These are phyloP conservation scores for Boleophthalmus pectinirostris DNA, from an alignment of 2,113 vertebrate species.

Conservation along the genomic window DNA sequence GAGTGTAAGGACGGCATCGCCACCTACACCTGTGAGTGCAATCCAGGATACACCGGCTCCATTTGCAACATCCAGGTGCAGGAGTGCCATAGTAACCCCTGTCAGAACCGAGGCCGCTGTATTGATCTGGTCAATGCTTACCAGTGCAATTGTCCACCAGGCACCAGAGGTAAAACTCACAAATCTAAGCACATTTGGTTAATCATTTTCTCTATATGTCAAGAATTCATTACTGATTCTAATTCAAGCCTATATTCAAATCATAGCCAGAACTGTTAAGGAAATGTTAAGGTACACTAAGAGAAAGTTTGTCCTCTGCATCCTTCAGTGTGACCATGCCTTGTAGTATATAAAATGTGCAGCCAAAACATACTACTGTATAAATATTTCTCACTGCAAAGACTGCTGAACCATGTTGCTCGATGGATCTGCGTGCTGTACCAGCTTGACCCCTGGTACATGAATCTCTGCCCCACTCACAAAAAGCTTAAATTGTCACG, in stretches of 20 bases:
- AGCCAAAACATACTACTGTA: not conserved
- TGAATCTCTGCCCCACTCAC: conserved; percentile 25
- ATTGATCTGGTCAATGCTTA: conserved; percentile 90
- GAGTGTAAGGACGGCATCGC: conserved; percentile 90
- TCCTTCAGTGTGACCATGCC: conserved; percentile 3
- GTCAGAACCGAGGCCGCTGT: conserved; percentile 89
- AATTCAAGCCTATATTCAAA: too few relatives aligned
- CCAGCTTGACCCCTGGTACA: conserved; percentile 32
- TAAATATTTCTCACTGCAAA: conserved; percentile 8
- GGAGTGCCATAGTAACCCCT: conserved; percentile 90
- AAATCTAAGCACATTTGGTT: not conserved
- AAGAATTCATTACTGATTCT: not conserved
- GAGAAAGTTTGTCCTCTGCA: too few relatives aligned
- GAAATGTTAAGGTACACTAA: too few relatives aligned
- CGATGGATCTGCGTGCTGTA: conserved; percentile 22
- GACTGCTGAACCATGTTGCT: conserved; percentile 7
- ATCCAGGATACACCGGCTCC: conserved; percentile 86
- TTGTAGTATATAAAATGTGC: conserved; percentile 4
- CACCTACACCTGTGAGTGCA: conserved; percentile 86
- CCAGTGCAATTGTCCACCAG: conserved; percentile 86
- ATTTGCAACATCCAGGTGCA: conserved; percentile 91
- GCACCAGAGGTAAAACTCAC: conserved; percentile 81
- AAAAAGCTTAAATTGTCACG: conserved; percentile 19
- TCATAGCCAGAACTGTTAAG: too few relatives aligned
- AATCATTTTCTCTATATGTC: not conserved